Evolutionary conservation across 64 coral and sea anemone species (phyloP).

Genomic region (Montipora capricornis): DNA sequence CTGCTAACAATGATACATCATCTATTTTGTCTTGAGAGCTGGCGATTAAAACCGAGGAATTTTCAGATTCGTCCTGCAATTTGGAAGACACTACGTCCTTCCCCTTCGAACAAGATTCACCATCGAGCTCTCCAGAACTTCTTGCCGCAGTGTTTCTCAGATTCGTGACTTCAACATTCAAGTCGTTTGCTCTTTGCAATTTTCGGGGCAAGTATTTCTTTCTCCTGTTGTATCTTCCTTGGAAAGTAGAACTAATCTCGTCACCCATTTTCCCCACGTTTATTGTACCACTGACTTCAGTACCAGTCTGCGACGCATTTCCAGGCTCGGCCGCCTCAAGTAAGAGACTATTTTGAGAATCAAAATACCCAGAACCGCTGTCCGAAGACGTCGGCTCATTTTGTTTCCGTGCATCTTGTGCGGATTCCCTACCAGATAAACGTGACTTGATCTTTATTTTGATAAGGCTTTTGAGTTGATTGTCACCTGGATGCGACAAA

Average conservation of each 20-base stretch:
- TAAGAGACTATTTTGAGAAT: neutral
- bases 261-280: neutral
- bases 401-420: neutral
- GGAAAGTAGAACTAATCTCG: neutral
- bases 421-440: neutral
- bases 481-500: neutral
- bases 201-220: constrained; percentile 23
- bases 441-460: neutral
- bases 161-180: neutral
- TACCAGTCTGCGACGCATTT: neutral
- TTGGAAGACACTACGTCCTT: neutral
- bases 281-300: neutral
- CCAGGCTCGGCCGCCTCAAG: neutral
- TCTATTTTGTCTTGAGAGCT: neutral
- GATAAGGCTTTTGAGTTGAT: neutral
- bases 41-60: neutral
- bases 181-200: neutral
- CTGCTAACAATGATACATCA: neutral
- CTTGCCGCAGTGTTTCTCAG: neutral
- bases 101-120: neutral
- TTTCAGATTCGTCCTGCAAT: neutral
- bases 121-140: neutral
- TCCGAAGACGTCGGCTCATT: neutral
- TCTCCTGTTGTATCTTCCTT: constrained; percentile 8
- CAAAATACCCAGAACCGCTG: neutral